Conservation (phyloP, 2,797 vertebrate species). For the Zalophus californianus region DNA sequence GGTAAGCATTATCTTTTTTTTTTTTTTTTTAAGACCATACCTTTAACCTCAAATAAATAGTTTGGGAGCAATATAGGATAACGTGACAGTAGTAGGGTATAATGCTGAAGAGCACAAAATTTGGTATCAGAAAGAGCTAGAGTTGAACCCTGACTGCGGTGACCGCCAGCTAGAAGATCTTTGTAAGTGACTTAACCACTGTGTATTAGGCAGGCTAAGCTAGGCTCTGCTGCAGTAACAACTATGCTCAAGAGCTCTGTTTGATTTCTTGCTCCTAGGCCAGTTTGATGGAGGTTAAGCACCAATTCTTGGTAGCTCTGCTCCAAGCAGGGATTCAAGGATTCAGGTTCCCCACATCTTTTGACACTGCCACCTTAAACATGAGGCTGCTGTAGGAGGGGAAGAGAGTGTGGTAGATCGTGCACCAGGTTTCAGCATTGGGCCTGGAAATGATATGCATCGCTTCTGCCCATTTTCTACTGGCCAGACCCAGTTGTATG, state of each 20-base stretch:
- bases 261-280: not conserved
- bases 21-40: not conserved
- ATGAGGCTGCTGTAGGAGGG: not conserved
- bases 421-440: not conserved
- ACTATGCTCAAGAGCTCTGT: not conserved
- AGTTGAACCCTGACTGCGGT: not conserved
- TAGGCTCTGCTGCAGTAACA: not conserved
- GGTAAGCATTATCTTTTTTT: not conserved
- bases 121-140: not conserved
- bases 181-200: not conserved
- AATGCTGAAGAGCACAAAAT: not conserved
- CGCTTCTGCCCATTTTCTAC: not conserved
- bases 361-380: not conserved
- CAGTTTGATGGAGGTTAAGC: not conserved
- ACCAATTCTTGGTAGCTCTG: not conserved
- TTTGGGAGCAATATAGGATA: not conserved
- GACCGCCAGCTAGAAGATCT: not conserved
- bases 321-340: not conserved
- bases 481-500: not conserved
- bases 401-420: not conserved
- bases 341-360: not conserved
- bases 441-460: not conserved
- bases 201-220: not conserved
- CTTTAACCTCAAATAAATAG: conserved; percentile 29
- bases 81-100: not conserved